These are phyloP conservation scores for Eurystomus glaucurus DNA, from an alignment of 2,797 vertebrate genomes.

Conservation along the genomic window DNA sequence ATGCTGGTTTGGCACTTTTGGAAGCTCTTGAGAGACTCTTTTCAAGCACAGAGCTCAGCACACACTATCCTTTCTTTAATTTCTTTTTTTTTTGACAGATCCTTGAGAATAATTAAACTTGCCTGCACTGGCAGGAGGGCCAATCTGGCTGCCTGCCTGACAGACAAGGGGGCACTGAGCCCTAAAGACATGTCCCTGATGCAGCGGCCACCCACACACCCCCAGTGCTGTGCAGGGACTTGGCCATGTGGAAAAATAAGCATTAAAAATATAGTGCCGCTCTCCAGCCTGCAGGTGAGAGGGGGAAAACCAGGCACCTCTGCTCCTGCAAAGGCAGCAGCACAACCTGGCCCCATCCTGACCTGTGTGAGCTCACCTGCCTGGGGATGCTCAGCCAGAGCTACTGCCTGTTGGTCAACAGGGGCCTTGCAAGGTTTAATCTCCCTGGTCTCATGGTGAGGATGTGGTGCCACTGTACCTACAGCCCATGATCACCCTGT, in stretches of 20 bases:
- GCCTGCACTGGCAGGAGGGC: not conserved
- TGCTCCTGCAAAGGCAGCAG: not conserved
- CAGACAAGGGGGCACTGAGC: not conserved
- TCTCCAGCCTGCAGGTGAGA: not conserved
- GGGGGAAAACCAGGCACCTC: not conserved
- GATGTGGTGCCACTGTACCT: not conserved
- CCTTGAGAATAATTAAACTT: not conserved
- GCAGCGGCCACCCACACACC: not conserved
- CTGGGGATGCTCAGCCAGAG: rapidly evolving
- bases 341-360: not conserved
- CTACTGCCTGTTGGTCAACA: rapidly evolving
- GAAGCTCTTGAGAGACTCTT: not conserved
- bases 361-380: not conserved
- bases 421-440: not conserved
- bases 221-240: not conserved
- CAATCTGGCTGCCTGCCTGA: not conserved
- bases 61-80: not conserved
- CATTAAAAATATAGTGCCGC: not conserved
- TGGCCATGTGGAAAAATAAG: rapidly evolving
- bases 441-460: not conserved
- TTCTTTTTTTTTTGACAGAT: rapidly evolving
- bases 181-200: not conserved
- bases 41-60: not conserved
- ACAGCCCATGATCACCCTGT: rapidly evolving
- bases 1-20: not conserved